Conservation (phyloP, 2,888 invertebrate species). For the Meteorus cinctellus region DNA sequence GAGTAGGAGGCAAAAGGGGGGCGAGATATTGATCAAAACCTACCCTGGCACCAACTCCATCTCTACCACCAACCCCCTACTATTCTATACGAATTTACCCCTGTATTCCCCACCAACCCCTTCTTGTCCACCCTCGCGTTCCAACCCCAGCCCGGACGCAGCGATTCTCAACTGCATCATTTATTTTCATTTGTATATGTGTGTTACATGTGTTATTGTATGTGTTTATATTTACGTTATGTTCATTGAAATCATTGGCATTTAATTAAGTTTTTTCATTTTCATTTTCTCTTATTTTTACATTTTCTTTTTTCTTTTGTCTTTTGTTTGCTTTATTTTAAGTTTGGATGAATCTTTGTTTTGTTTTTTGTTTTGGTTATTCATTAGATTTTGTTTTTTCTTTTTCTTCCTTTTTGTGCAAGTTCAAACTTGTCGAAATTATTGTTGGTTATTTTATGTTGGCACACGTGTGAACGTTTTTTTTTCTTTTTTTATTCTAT, state of each 20-base stretch:
- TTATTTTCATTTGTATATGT: constrained; percentile 50
- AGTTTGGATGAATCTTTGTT: too few relatives aligned
- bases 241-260: neutral
- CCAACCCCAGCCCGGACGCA: constrained; percentile 62
- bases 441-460: too few relatives aligned
- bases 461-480: too few relatives aligned
- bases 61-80: constrained; percentile 48
- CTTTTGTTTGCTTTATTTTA: too few relatives aligned
- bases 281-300: too few relatives aligned
- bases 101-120: constrained; percentile 42
- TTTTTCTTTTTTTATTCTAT: too few relatives aligned
- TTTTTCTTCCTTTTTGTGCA: too few relatives aligned
- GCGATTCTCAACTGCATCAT: constrained; percentile 64
- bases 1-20: constrained; percentile 61
- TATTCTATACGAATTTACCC: constrained; percentile 57
- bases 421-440: too few relatives aligned
- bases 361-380: too few relatives aligned
- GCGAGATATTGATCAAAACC: constrained; percentile 74
- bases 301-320: too few relatives aligned
- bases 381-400: too few relatives aligned
- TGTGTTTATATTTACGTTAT: neutral
- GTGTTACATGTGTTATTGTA: neutral
- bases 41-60: constrained; percentile 70
- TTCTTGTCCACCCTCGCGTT: constrained; percentile 64
- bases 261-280: too few relatives aligned